Evolutionary conservation across 2,113 vertebrate species (phyloP).

Genomic region (Ailuropoda melanoleuca): DNA sequence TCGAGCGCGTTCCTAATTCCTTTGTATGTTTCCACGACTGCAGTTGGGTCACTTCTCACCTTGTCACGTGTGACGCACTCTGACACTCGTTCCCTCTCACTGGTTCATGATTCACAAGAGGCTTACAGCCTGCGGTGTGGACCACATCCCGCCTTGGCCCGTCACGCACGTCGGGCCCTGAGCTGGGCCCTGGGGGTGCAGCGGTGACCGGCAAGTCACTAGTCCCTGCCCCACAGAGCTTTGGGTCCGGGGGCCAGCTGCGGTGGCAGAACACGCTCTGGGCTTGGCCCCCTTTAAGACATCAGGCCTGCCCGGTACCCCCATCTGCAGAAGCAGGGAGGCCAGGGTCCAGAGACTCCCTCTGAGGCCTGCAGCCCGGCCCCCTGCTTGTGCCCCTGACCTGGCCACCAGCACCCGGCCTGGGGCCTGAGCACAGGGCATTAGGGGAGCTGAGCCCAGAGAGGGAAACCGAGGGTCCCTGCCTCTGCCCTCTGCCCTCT

Average conservation of each 20-base stretch:
- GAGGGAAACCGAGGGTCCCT: neutral
- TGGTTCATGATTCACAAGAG: fast-evolving
- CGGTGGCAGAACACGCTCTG: neutral
- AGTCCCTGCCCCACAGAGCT: neutral
- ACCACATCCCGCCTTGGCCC: fast-evolving
- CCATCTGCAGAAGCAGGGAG: neutral
- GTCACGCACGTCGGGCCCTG: fast-evolving
- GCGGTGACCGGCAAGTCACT: neutral
- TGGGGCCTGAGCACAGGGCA: fast-evolving
- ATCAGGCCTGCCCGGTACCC: no score
- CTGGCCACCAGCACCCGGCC: neutral
- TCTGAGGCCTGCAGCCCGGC: neutral
- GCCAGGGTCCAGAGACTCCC: neutral
- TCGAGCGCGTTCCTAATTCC: fast-evolving
- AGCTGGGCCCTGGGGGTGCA: neutral
- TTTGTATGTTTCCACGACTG: neutral
- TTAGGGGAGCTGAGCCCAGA: neutral
- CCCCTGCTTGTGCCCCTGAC: neutral
- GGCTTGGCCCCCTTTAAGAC: neutral
- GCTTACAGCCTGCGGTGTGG: neutral
- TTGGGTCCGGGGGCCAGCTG: no score
- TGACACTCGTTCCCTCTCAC: no score
- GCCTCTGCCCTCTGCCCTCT: no score
- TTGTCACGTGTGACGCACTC: fast-evolving
- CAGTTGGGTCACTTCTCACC: neutral